Conservation (phyloP, 1,140 invertebrate species). For the Heliconius congener region DNA sequence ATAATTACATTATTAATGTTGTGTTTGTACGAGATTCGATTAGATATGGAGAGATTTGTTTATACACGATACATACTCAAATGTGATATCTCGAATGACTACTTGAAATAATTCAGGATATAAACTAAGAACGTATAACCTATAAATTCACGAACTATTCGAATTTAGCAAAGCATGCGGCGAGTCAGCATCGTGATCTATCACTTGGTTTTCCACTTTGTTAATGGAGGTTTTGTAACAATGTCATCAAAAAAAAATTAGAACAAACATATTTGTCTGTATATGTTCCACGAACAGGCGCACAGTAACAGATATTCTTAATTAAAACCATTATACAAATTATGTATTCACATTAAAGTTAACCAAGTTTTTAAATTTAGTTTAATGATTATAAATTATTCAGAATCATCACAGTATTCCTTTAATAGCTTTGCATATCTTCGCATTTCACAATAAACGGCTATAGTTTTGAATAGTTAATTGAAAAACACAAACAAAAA, state of each 20-base stretch:
- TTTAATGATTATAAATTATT: too few species aligned
- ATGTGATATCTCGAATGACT: neutral
- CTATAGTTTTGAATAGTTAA: neutral
- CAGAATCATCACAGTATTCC: too few species aligned
- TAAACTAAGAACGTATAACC: neutral
- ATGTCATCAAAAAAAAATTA: neutral
- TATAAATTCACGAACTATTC: neutral
- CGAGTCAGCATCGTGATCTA: neutral
- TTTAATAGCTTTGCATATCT: neutral
- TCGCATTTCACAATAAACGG: neutral
- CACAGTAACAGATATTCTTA: too few species aligned
- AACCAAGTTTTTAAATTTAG: too few species aligned
- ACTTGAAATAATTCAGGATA: too few species aligned
- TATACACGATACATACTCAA: neutral
- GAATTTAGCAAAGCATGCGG: neutral
- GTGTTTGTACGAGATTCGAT: slow-evolving; percentile 21
- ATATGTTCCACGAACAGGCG: too few species aligned
- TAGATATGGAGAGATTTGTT: neutral
- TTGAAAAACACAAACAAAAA: slow-evolving; percentile 26
- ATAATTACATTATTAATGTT: slow-evolving; percentile 64
- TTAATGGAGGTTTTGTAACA: neutral
- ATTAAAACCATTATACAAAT: too few species aligned
- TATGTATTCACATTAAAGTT: too few species aligned
- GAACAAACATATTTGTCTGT: neutral
- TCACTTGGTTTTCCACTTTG: neutral